Conservation (phyloP, 2,797 vertebrate genomes). For the Cichlasoma orientale region DNA sequence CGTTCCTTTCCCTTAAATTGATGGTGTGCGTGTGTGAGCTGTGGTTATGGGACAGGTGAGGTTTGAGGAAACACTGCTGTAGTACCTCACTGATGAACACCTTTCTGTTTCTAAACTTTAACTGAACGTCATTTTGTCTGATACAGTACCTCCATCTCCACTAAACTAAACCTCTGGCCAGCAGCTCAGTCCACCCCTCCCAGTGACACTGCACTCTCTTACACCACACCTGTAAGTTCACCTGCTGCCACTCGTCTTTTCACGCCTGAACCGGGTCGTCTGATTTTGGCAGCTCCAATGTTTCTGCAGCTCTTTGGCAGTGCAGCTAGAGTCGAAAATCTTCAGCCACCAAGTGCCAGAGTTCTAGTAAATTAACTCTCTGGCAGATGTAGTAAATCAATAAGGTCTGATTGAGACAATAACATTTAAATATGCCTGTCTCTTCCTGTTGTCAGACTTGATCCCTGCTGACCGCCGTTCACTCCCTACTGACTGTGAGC, state of each 20-base stretch:
- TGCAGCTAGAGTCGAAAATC: not conserved
- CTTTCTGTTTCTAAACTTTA: constrained; percentile 28
- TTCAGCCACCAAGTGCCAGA: not conserved
- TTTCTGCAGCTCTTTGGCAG: not conserved
- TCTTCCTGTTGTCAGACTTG: constrained; percentile 26
- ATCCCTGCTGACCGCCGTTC: constrained; percentile 1
- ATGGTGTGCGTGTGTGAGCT: not conserved
- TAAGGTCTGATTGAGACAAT: constrained; percentile 20
- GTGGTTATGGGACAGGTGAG: not conserved
- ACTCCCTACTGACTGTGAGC: constrained; percentile 18
- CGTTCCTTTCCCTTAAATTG: constrained; percentile 46
- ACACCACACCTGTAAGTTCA: constrained; percentile 35
- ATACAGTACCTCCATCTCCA: constrained; percentile 29
- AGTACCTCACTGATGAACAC: constrained; percentile 47
- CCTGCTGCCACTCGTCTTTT: constrained; percentile 31
- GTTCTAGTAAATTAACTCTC: not conserved
- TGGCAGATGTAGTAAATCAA: constrained; percentile 20
- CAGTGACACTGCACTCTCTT: not conserved
- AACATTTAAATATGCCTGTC: constrained; percentile 21
- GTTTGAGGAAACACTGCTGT: constrained; percentile 3
- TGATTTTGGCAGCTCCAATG: not conserved
- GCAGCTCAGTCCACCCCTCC: not conserved
- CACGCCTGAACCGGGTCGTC: constrained; percentile 22
- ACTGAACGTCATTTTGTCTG: constrained; percentile 35
- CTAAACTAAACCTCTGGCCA: constrained; percentile 7